Percentiles rank a stretch among this genome's conserved stretches.
phyloP scores from a whole-genome alignment of 2,797 vertebrate genomes.

The Lycodopsis pacificus region DNA sequence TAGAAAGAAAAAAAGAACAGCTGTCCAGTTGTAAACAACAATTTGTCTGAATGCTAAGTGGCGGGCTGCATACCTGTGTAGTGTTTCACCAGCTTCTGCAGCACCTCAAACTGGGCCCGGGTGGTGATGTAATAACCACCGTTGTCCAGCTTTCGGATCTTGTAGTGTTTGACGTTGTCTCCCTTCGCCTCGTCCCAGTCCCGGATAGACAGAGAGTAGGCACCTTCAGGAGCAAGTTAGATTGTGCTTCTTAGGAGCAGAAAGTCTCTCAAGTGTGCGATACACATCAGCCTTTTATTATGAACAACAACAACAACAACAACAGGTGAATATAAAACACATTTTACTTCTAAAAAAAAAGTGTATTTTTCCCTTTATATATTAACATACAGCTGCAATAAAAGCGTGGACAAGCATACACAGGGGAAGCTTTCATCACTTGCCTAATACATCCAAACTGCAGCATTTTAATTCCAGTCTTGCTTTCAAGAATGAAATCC shows the following conservation, averaged over 20 bases:
- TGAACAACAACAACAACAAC: not conserved
- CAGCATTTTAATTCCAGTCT: not conserved
- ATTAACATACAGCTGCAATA: not conserved
- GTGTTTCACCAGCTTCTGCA: constrained; percentile 97
- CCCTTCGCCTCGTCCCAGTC: constrained; percentile 97
- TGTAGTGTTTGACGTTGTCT: constrained; percentile 99
- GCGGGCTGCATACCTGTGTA: constrained; percentile 89
- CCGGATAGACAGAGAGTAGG: constrained; percentile 95
- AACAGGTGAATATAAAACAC: not conserved
- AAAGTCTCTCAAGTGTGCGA: not conserved
- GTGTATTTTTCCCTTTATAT: not conserved
- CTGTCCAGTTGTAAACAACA: constrained; percentile 41
- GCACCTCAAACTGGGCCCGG: constrained; percentile 94
- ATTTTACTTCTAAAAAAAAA: not conserved
- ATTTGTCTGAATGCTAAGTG: constrained; percentile 28
- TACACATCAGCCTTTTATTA: not conserved
- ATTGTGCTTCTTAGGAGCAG: not conserved
- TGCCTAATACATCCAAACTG: not conserved
- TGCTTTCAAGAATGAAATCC: not conserved
- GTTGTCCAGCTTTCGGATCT: constrained; percentile 97
- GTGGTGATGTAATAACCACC: constrained; percentile 99
- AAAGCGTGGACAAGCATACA: not conserved
- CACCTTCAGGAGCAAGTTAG: constrained; percentile 79
- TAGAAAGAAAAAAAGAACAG: not conserved
- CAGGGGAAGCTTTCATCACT: not conserved